Conservation (phyloP, 2,797 vertebrate species). For the Sebastes steindachneri region DNA sequence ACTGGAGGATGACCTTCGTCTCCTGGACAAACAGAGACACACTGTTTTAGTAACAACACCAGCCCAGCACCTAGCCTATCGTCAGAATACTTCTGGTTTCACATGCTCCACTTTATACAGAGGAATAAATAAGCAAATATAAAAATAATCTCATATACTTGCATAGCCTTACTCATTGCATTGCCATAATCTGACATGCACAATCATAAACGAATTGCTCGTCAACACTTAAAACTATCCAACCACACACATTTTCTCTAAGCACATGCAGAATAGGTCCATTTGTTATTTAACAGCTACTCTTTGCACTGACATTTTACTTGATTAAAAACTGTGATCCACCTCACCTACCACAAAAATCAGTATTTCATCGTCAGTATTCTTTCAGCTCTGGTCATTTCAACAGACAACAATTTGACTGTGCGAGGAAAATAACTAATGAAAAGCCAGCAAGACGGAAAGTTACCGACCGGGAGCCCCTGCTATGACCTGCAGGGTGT, state of each 20-base stretch:
- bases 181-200: slow-evolving; percentile 28
- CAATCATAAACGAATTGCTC: neutral
- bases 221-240: neutral
- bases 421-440: slow-evolving; percentile 77
- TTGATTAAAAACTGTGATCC: slow-evolving; percentile 18
- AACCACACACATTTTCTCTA: slow-evolving; percentile 4
- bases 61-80: slow-evolving; percentile 46
- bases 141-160: neutral
- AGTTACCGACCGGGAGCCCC: slow-evolving; percentile 98
- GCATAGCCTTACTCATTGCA: neutral
- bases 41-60: slow-evolving; percentile 43
- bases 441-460: slow-evolving; percentile 83
- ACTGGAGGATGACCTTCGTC: slow-evolving; percentile 87
- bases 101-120: neutral
- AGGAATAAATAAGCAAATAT: neutral
- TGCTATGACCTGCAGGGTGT: slow-evolving; percentile 92
- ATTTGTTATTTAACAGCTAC: neutral
- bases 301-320: neutral
- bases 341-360: slow-evolving; percentile 59
- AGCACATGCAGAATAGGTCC: slow-evolving; percentile 32
- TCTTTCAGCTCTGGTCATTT: slow-evolving; percentile 59
- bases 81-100: slow-evolving; percentile 13
- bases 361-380: slow-evolving; percentile 31
- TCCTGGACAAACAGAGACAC: slow-evolving; percentile 76
- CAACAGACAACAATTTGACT: slow-evolving; percentile 59